Conservation (phyloP, 2,888 invertebrate genomes). For the Noctuana brunneofusca region DNA sequence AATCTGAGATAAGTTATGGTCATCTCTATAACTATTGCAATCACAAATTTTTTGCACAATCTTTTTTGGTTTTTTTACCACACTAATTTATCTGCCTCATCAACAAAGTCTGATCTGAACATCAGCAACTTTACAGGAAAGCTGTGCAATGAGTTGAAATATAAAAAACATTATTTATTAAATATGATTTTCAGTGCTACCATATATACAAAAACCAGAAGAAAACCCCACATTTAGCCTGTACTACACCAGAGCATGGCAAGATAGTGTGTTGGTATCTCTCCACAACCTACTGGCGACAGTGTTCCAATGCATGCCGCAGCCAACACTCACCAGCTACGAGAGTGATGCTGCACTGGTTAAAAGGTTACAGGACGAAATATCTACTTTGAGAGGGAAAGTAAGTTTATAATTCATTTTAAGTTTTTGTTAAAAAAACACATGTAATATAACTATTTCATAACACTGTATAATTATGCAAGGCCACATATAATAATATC, state of each 20-base stretch:
- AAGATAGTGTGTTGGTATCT: conserved; percentile 94
- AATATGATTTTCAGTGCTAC: conserved; percentile 86
- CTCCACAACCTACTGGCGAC: conserved; percentile 96
- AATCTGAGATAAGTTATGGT: too few relatives aligned
- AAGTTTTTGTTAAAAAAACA: background rate
- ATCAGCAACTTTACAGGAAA: too few relatives aligned
- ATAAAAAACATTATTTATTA: too few relatives aligned
- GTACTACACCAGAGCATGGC: conserved; percentile 97
- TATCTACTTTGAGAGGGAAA: conserved; percentile 84
- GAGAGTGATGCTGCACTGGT: conserved; percentile 93
- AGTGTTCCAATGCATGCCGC: conserved; percentile 93
- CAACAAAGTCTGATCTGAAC: too few relatives aligned
- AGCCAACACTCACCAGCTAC: conserved; percentile 92
- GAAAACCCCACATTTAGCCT: conserved; percentile 93
- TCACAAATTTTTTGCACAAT: too few relatives aligned
- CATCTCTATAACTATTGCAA: too few relatives aligned
- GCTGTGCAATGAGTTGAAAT: too few relatives aligned
- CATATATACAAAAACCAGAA: conserved; percentile 95
- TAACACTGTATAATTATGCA: too few relatives aligned
- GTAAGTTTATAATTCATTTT: conserved; percentile 43
- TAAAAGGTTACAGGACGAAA: conserved; percentile 92
- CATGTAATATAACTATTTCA: background rate
- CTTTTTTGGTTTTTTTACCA: too few relatives aligned
- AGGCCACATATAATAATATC: background rate
- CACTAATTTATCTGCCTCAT: too few relatives aligned